phyloP scores from a whole-genome alignment of 2,888 invertebrate species.

The Machimus atricapillus region DNA sequence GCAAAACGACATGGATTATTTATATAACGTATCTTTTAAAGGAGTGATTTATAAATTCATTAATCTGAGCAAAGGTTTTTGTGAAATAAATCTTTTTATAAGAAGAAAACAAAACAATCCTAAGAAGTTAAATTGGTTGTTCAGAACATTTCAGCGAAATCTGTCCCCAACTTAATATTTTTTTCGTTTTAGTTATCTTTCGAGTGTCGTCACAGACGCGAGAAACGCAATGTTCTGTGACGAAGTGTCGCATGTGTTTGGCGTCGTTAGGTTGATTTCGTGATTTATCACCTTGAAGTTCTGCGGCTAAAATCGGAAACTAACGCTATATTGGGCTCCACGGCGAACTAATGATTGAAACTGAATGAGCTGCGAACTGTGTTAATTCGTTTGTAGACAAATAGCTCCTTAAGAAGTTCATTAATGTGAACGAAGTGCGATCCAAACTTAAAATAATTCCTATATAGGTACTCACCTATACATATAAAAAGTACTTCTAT shows the following conservation, averaged over 20 bases:
- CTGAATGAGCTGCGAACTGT: not conserved
- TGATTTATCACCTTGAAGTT: conserved; percentile 16
- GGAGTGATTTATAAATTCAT: not conserved
- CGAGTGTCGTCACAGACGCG: conserved; percentile 23
- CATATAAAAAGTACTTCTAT: no score
- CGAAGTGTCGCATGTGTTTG: not conserved
- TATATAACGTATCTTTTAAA: not conserved
- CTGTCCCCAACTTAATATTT: not conserved
- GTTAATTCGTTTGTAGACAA: not conserved
- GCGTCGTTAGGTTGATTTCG: not conserved
- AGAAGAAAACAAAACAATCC: not conserved
- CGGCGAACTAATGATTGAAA: not conserved
- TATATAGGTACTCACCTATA: not conserved
- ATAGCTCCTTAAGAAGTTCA: not conserved
- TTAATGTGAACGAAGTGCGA: not conserved
- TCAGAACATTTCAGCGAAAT: conserved; percentile 2
- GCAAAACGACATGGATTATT: not conserved
- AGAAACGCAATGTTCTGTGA: conserved; percentile 30
- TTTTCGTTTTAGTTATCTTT: conserved; percentile 23
- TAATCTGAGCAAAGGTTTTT: not conserved
- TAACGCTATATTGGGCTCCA: conserved; percentile 25
- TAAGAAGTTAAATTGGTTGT: conserved; percentile 30
- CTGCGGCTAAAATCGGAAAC: not conserved
- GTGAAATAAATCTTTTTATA: not conserved
- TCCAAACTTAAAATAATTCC: not conserved